Evolutionary conservation across 2,888 invertebrate species (phyloP).

Genomic region (Laothoe populi): DNA sequence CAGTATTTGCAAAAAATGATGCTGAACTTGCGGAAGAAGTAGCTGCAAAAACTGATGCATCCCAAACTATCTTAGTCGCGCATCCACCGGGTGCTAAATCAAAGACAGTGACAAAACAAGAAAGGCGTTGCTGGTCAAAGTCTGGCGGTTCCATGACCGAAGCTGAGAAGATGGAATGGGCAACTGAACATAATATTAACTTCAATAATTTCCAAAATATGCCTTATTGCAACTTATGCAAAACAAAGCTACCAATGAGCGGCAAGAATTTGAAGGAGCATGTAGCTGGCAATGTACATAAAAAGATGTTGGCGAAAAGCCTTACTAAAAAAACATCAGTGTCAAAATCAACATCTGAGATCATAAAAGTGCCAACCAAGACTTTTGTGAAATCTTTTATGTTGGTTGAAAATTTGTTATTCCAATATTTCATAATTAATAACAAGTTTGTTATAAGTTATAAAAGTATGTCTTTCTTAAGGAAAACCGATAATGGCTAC

Average conservation of each 20-base stretch:
- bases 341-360: neutral
- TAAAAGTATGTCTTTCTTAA: conserved; percentile 15
- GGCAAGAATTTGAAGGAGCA: neutral
- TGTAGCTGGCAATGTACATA: conserved; percentile 7
- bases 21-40: neutral
- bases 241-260: neutral
- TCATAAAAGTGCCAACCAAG: neutral
- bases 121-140: neutral
- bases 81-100: neutral
- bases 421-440: conserved; percentile 47
- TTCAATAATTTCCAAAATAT: neutral
- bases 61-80: neutral
- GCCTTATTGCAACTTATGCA: conserved; percentile 2
- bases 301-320: neutral
- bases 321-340: neutral
- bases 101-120: neutral
- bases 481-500: neutral
- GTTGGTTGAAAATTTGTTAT: conserved; percentile 13
- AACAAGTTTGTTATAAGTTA: conserved; percentile 44
- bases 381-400: conserved; percentile 2
- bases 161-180: conserved; percentile 37
- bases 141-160: neutral
- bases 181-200: conserved; percentile 4
- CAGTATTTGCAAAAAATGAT: neutral
- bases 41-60: neutral